These are phyloP conservation scores for Rhineura floridana DNA, from an alignment of 2,113 vertebrate species.

Conservation along the genomic window DNA sequence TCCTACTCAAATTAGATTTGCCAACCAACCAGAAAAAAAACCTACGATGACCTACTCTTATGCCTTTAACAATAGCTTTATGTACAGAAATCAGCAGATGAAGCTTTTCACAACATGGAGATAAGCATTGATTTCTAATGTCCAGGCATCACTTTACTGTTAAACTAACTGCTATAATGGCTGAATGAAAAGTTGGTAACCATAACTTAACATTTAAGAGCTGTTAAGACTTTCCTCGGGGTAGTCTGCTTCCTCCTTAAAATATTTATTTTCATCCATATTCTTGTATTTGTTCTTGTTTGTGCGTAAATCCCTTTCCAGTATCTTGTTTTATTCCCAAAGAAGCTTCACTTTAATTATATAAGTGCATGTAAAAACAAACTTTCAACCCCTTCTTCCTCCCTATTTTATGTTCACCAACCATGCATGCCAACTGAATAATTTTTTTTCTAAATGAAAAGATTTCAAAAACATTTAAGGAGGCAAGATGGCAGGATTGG, in stretches of 20 bases:
- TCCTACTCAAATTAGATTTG: background rate
- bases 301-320: background rate
- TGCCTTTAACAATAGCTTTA: background rate
- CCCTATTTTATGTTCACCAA: background rate
- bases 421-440: background rate
- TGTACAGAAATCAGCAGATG: conserved; percentile 3
- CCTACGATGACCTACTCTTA: too few relatives aligned
- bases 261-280: background rate
- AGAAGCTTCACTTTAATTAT: background rate
- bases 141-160: background rate
- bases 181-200: background rate
- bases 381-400: background rate
- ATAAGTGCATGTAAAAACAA: background rate
- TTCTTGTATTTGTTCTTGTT: background rate
- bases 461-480: background rate
- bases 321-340: background rate
- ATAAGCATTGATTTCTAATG: background rate
- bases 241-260: background rate
- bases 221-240: background rate
- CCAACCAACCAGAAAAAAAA: background rate
- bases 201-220: background rate
- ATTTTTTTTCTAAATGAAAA: background rate
- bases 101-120: background rate
- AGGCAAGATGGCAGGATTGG: background rate
- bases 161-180: background rate